These are phyloP conservation scores for Ooceraea biroi DNA, from an alignment of 1,140 invertebrate species.

Conservation along the genomic window DNA sequence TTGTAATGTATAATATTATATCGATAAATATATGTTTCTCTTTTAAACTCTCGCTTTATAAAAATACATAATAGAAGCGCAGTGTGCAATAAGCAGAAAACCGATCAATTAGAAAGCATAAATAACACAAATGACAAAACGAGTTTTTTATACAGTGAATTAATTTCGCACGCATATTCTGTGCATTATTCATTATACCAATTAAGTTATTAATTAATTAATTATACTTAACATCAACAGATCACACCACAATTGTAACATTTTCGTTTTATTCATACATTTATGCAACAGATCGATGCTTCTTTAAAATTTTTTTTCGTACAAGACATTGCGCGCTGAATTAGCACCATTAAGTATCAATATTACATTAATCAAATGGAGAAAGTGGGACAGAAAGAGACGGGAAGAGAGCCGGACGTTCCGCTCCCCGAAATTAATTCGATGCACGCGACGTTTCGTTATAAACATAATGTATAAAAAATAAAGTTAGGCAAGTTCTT, in stretches of 20 bases:
- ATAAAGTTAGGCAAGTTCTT: slow-evolving; percentile 72
- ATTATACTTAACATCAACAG: slow-evolving; percentile 4
- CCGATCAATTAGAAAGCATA: slow-evolving; percentile 80
- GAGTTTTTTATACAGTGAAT: slow-evolving; percentile 65
- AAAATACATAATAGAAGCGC: slow-evolving; percentile 85
- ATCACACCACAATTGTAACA: slow-evolving; percentile 11
- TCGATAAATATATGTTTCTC: slow-evolving; percentile 76
- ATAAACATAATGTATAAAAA: slow-evolving; percentile 74
- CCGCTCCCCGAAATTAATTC: slow-evolving; percentile 38
- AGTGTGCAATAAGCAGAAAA: slow-evolving; percentile 80
- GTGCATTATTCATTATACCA: slow-evolving; percentile 64
- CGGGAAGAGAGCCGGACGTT: not conserved
- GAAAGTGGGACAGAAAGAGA: slow-evolving; percentile 28
- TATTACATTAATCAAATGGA: slow-evolving; percentile 34
- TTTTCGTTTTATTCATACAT: slow-evolving; percentile 49
- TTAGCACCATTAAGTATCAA: slow-evolving; percentile 33
- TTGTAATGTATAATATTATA: slow-evolving; percentile 57
- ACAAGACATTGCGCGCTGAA: slow-evolving; percentile 31
- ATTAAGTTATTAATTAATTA: no score
- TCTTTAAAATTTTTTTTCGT: slow-evolving; percentile 17
- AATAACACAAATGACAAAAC: slow-evolving; percentile 71
- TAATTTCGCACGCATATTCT: slow-evolving; percentile 54
- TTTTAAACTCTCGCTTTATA: slow-evolving; percentile 81
- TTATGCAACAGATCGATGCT: slow-evolving; percentile 40
- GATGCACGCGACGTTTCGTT: slow-evolving; percentile 39